Evolutionary conservation across 23 tunicate genomes (phyloP), one percentile per base, ranked within the genome.

Genomic region (Ascidia mentula): DNA sequence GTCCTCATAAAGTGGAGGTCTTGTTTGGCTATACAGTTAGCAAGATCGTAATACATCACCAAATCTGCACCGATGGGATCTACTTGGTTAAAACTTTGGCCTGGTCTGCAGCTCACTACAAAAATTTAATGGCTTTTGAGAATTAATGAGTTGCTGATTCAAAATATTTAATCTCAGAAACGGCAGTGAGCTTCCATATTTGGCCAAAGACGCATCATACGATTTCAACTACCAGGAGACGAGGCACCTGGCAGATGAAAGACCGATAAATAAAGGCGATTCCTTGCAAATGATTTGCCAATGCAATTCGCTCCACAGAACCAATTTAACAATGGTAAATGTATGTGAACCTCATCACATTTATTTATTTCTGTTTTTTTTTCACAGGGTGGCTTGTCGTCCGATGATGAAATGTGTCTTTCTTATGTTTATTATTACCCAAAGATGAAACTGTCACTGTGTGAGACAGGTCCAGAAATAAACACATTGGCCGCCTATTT

Each of bases 161-260:
- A n/a, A n/a, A n/a, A n/a, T n/a, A n/a, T n/a, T n/a, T n/a, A 20
- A 9, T 53, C 2, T 53, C 24, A 86, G 90, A 38, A 72, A 60
- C 34, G 71, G 69, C 5, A 32, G 1, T 7, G 90, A 86, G 39
- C 85, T 86, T 36, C 85, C 90, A 0, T 65, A 59, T 42, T 7
- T 86, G 18, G 80, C 76, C 36, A 73, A 73, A 9, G 90, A 86
- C 35, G 33, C 40, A 40, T 35, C 74, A 12, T 86, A 86, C 73
- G 84, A 86, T 46, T 86, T 86, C 38, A 86, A 86, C 69, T 86
- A 72, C 53, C 89, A 86, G 40, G 89, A 15, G 53, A 12, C 12
- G 15, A 42, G 53, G 53, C 12, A 20, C 24, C 65, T 86, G 36
- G n/a, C 77, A 8, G 84, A 80, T 28, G 84, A 71, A 28, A 32